phyloP scores from a whole-genome alignment of 2,888 invertebrate genomes.

The Euplagia quadripunctaria region DNA sequence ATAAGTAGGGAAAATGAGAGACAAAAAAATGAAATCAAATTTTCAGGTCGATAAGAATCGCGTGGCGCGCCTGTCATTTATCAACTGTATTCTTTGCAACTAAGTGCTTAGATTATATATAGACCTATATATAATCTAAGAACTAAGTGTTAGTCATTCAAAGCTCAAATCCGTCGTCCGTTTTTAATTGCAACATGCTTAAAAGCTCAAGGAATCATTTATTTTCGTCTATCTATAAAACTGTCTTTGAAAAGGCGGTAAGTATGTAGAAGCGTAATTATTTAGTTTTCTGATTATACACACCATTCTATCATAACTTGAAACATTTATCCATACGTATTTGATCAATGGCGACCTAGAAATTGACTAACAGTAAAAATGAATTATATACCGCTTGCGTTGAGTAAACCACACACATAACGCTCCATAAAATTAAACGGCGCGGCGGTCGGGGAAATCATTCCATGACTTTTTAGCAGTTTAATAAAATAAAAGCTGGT shows the following conservation, averaged over 20 bases:
- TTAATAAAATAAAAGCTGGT: slow-evolving; percentile 52
- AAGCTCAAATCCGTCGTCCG: background rate
- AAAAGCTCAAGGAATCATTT: background rate
- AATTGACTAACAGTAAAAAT: background rate
- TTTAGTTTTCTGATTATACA: background rate
- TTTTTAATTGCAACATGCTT: background rate
- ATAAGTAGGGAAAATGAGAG: background rate
- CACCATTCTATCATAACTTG: background rate
- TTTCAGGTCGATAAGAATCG: background rate
- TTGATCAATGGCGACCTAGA: background rate
- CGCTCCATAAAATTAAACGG: too few species aligned
- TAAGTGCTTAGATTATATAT: too few species aligned
- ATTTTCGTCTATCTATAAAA: background rate
- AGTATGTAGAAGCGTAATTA: background rate
- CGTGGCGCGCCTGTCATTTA: background rate
- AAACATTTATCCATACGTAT: background rate
- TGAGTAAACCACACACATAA: too few species aligned
- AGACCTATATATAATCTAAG: too few species aligned
- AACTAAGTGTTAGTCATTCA: background rate
- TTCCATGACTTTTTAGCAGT: background rate
- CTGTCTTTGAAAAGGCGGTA: background rate
- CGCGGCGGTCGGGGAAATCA: background rate
- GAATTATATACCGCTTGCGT: too few species aligned
- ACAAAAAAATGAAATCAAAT: background rate
- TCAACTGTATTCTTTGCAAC: background rate